A percentile compares a stretch with the other conserved stretches of the same genome.
Conservation (phyloP, 2,113 vertebrate genomes). For the Hydropotes inermis region DNA sequence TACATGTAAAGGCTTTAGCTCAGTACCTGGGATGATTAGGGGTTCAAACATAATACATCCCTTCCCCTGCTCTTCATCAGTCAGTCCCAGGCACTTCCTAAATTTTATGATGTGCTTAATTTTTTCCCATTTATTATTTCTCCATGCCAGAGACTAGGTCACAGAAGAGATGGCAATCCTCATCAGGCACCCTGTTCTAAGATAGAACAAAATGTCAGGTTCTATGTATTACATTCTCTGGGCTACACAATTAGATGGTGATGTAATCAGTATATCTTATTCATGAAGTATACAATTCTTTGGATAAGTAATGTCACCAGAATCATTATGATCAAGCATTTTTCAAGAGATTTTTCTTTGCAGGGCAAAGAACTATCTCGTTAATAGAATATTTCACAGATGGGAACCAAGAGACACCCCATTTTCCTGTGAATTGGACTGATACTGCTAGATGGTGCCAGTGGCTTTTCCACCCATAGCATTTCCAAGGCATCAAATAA, state of each 20-base stretch:
- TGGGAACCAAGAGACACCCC: neutral
- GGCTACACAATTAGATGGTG: neutral
- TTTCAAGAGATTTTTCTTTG: neutral
- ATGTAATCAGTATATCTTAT: neutral
- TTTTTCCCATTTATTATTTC: neutral
- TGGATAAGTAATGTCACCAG: neutral
- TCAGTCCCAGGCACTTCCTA: neutral
- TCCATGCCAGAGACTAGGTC: neutral
- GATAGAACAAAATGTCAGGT: neutral
- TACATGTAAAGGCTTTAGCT: neutral
- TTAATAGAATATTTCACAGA: neutral
- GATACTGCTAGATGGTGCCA: neutral
- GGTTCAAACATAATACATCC: neutral
- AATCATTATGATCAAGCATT: neutral
- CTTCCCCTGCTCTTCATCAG: neutral
- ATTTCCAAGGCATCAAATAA: neutral
- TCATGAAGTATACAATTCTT: slow-evolving; percentile 3
- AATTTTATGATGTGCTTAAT: neutral
- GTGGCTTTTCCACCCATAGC: neutral
- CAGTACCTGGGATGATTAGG: neutral
- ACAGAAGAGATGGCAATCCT: neutral
- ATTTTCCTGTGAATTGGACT: neutral
- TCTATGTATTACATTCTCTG: neutral
- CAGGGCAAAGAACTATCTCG: neutral
- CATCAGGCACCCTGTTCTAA: neutral